Evolutionary conservation across 2,797 vertebrate genomes (phyloP).

Genomic region (Ctenopoma multispine): DNA sequence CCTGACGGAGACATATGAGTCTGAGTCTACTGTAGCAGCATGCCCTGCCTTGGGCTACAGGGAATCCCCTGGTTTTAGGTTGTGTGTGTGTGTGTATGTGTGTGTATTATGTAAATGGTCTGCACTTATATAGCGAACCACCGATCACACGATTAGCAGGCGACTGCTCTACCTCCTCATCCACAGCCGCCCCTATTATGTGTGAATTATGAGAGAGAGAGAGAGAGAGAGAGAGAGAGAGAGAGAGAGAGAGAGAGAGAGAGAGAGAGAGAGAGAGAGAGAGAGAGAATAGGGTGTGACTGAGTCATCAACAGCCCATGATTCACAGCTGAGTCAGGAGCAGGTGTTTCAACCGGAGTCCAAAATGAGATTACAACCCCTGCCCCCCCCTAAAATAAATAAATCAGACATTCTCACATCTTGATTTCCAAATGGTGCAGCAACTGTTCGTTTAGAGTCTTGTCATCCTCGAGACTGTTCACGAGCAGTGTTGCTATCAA

Average conservation of each 20-base stretch:
- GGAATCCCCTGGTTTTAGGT: slow-evolving; percentile 59
- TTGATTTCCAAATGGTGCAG: slow-evolving; percentile 2
- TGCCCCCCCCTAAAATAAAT: rapidly evolving
- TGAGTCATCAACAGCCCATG: slow-evolving; percentile 43
- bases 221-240: no score
- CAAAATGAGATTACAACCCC: slow-evolving; percentile 31
- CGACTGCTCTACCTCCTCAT: no score
- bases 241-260: no score
- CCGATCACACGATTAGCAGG: no score
- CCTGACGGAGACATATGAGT: slow-evolving; percentile 47
- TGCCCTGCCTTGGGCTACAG: slow-evolving; percentile 37
- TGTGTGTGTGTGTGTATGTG: slow-evolving; percentile 28
- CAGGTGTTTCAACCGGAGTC: slow-evolving; percentile 64
- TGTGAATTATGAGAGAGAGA: no score
- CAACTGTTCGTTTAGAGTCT: slow-evolving; percentile 21
- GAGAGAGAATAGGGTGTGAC: slow-evolving; percentile 52
- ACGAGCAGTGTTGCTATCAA: slow-evolving; percentile 20
- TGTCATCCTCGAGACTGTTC: slow-evolving; percentile 8
- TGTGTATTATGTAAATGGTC: no score
- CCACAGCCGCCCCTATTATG: no score
- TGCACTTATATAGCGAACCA: no score
- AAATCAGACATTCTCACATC: slow-evolving; percentile 10
- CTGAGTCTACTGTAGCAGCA: slow-evolving; percentile 36
- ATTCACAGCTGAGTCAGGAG: slow-evolving; percentile 72
- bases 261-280: no score